Conservation (phyloP, 2,113 vertebrate genomes). For the Marmota monax region DNA sequence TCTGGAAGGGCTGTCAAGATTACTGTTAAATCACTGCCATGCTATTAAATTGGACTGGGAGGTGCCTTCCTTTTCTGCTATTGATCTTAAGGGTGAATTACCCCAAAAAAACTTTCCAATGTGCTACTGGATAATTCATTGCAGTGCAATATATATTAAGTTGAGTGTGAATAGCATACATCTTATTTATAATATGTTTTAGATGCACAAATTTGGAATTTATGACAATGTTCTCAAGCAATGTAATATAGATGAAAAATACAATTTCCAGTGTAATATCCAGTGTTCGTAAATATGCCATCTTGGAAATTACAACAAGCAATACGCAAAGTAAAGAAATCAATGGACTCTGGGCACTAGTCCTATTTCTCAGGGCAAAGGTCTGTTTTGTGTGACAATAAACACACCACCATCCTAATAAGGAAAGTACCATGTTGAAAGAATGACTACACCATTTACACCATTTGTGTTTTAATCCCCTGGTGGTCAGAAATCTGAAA, state of each 20-base stretch:
- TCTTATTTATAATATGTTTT: slow-evolving; percentile 62
- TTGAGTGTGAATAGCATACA: slow-evolving; percentile 37
- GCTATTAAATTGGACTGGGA: not conserved
- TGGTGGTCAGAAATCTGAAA: not conserved
- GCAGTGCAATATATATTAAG: slow-evolving; percentile 2
- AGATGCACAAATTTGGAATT: slow-evolving; percentile 67
- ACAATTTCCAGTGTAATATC: slow-evolving; percentile 65
- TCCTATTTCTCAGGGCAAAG: slow-evolving; percentile 12
- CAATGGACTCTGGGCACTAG: not conserved
- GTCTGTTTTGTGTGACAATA: not conserved
- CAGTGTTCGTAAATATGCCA: slow-evolving; percentile 64
- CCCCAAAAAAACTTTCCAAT: slow-evolving; percentile 20
- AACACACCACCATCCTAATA: not conserved
- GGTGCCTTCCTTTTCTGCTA: slow-evolving; percentile 9
- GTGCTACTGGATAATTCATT: slow-evolving; percentile 46
- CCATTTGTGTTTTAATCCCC: not conserved
- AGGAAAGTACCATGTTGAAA: not conserved
- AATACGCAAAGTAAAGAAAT: slow-evolving; percentile 59
- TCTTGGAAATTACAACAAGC: slow-evolving; percentile 56
- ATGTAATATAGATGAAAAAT: slow-evolving; percentile 56
- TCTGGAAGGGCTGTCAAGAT: not conserved
- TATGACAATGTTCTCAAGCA: slow-evolving; percentile 56
- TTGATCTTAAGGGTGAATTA: slow-evolving; percentile 40
- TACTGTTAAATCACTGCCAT: slow-evolving; percentile 55
- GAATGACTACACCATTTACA: not conserved